These are phyloP conservation scores for Aphelenchoides fujianensis DNA, from an alignment of 1,140 invertebrate species.

Conservation along the genomic window DNA sequence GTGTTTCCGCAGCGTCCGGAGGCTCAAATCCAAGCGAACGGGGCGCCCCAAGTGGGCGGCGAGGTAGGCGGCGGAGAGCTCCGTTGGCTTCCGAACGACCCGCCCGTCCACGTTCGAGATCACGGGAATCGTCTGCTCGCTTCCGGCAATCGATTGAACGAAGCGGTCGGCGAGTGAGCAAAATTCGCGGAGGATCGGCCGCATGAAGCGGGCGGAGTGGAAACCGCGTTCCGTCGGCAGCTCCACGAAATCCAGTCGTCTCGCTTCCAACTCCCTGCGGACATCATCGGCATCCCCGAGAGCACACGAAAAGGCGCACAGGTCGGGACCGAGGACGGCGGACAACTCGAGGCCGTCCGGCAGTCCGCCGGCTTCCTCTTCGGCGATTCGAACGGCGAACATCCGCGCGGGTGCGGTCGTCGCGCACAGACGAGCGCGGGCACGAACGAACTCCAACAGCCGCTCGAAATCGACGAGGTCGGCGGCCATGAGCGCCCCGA, in stretches of 20 bases:
- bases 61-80: conserved; percentile 36
- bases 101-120: conserved; percentile 50
- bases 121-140: conserved; percentile 1
- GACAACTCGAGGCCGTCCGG: conserved; percentile 41
- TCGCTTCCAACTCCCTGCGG: conserved; percentile 17
- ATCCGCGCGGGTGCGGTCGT: conserved; percentile 42
- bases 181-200: conserved; percentile 44
- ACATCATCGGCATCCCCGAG: conserved; percentile 23
- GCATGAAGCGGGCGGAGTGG: conserved; percentile 48
- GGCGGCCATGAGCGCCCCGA: conserved; percentile 36
- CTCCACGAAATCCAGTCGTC: conserved; percentile 25
- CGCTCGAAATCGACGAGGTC: conserved; percentile 25
- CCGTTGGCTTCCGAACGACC: conserved; percentile 1
- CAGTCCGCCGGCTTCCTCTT: conserved; percentile 17
- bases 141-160: background rate
- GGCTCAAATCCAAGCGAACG: conserved; percentile 40
- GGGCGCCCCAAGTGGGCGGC: conserved; percentile 40
- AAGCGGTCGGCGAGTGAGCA: conserved; percentile 14
- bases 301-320: conserved; percentile 43
- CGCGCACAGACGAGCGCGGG: conserved; percentile 29
- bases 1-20: conserved; percentile 30
- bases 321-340: conserved; percentile 27
- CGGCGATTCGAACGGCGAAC: conserved; percentile 34
- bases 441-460: conserved; percentile 30
- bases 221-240: conserved; percentile 45